These are phyloP conservation scores for Tylochromis polylepis DNA, from an alignment of 2,113 vertebrate species.

Conservation along the genomic window DNA sequence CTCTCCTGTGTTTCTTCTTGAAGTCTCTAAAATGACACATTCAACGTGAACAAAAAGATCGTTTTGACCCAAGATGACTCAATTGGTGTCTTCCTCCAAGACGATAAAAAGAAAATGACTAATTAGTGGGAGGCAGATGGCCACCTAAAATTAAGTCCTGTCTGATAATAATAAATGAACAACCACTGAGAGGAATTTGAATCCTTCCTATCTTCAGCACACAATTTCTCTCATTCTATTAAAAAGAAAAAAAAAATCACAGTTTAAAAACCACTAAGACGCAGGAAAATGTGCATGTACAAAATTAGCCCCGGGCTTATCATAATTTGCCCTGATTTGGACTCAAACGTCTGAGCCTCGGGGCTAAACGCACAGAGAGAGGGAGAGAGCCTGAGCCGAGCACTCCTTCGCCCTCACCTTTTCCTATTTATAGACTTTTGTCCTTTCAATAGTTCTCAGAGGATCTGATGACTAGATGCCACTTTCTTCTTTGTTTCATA, in stretches of 20 bases:
- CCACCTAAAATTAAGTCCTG: constrained; percentile 38
- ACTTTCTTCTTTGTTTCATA: not conserved
- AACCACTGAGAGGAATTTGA: constrained; percentile 40
- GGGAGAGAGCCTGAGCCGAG: not conserved
- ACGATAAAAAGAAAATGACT: constrained; percentile 25
- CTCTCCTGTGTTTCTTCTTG: constrained; percentile 1
- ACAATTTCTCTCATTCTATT: constrained; percentile 9
- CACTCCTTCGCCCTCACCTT: constrained; percentile 16
- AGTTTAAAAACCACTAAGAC: constrained; percentile 11
- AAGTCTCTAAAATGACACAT: not conserved
- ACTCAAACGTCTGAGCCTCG: constrained; percentile 24
- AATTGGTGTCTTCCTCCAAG: constrained; percentile 21
- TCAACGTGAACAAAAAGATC: not conserved
- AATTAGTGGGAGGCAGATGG: constrained; percentile 44
- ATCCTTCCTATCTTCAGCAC: constrained; percentile 15
- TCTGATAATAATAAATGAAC: constrained; percentile 37
- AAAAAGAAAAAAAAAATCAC: not conserved
- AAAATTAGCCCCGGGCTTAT: constrained; percentile 36
- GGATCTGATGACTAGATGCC: not conserved
- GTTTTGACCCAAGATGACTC: constrained; percentile 29
- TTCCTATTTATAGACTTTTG: constrained; percentile 12
- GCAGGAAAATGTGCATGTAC: constrained; percentile 9
- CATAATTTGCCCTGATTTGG: constrained; percentile 27
- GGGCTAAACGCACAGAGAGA: not conserved
- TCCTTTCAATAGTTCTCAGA: constrained; percentile 1